Base-by-base conservation (phyloP, 2,888 invertebrate genomes). In the Plagiodera versicolora region DNA sequence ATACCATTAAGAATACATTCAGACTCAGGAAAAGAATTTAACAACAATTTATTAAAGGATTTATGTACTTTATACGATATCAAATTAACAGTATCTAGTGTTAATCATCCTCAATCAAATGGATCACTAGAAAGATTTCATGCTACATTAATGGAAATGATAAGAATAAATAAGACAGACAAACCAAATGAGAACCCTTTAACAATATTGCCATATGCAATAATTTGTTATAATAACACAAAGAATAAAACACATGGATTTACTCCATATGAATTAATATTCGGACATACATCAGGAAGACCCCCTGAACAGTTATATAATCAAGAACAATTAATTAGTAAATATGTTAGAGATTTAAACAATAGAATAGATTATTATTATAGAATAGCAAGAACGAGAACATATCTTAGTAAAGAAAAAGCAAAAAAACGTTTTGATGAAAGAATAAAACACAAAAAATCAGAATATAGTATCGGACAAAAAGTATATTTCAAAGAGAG, bases 331-430 rank as follows among this genome's bases (percentile, higher is more conserved):
- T 18, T 67, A 11, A 63, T 66, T 19, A 39, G 63, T 0, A 64
- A 66, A 57, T 67, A 67, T 19, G 32, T 66, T 5, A 17, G 61
- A 58, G 64, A 66, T 17, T 14, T 63, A 9, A 63, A 58, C 14
- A 60, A 64, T 20, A 24, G 58, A 11, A 63, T 63, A 16, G 47
- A 49, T 11, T 46, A 60, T 24, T 63, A 58, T 30, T 61, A 64
- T 45, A 66, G 64, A 59, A 17, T 64, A 9, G 67, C 62, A 16
- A 52, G 52, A 10, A 17, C 9, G 8, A 57, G 30, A 47, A 66
- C 61, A 5, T 10, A 58, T 10, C 6, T 2, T 0, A 35, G 44
- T 55, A 66, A 67, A 51, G 49, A 59, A 61, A 61, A 63, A 64
- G 52, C 62, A 9, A 64, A 66, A 64, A 16, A 39, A 9, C 28